These are phyloP conservation scores for Noturus placidus DNA, from an alignment of 2,113 vertebrate species.

Conservation along the genomic window DNA sequence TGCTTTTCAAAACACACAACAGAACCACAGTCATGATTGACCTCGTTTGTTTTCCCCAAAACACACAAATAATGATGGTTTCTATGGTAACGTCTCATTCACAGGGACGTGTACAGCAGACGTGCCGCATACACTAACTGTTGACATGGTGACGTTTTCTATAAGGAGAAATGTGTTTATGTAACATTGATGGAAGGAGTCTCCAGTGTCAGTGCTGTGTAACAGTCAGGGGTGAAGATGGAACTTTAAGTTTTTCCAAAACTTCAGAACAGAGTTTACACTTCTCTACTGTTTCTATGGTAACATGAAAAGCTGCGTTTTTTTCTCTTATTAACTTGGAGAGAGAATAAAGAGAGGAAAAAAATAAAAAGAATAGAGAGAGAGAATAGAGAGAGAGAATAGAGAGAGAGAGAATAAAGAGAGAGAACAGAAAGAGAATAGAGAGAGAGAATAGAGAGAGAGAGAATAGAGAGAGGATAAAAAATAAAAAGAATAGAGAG, in stretches of 20 bases:
- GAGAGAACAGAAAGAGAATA: too few species aligned
- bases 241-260: neutral
- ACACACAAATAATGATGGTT: neutral
- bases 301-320: neutral
- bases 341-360: neutral
- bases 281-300: neutral
- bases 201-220: neutral
- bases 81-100: neutral
- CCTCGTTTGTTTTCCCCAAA: neutral
- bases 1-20: conserved; percentile 21
- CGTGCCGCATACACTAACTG: too few species aligned
- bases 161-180: neutral
- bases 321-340: neutral
- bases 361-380: too few species aligned
- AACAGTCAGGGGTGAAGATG: neutral
- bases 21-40: conserved; percentile 4
- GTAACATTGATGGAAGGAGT: neutral
- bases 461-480: too few species aligned
- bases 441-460: too few species aligned
- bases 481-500: too few species aligned
- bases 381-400: too few species aligned
- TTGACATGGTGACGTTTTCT: neutral
- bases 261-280: neutral
- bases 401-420: too few species aligned
- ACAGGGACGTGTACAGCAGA: neutral